Evolutionary conservation across 1,140 invertebrate genomes (phyloP), one percentile per base, ranked within the genome.

Genomic region (Mizuhopecten yessoensis): DNA sequence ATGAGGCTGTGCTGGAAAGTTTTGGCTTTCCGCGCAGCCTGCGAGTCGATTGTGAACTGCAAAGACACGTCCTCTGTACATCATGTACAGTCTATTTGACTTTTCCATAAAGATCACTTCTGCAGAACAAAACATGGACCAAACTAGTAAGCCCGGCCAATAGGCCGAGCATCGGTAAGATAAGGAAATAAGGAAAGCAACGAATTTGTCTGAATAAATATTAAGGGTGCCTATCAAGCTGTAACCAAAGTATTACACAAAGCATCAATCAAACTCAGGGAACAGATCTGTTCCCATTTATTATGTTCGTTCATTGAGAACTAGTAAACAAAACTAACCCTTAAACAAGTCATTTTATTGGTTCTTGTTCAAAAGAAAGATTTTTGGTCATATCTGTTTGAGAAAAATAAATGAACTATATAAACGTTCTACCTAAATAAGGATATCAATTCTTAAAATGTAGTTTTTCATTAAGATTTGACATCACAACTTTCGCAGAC

Each of bases 1-100:
- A 75, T 75, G 57, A 75, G n/a, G 57, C 57, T 75, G 57, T 75
- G 57, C 57, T 75, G 57, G 57, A 75, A 75, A 75, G 57, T 75
- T 75, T 75, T 75, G 57, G 23, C 57, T 75, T 75, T 75, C 57
- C 57, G 57, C 57, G 57, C 57, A 75, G 57, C 57, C 29, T 17
- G 57, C n/a, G 57, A 45, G 42, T 45, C 9, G 42, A 45, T 45
- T 45, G 42, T 45, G 42, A 45, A 75, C 57, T 29, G 57, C n/a
- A 29, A 29, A 75, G n/a, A 75, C 57, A 75, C 57, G 23, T 75
- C 57, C n/a, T 75, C n/a, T 75, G 57, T 75, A 75, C 57, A 75
- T 75, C 20, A 5, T n/a, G 57, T 75, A 75, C 57, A 75, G 57
- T 75, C 57, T 75, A 75, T 75, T 39, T 39, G 36, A 39, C 36